phyloP scores from a whole-genome alignment of 2,888 invertebrate species.

The Amiota minor region DNA sequence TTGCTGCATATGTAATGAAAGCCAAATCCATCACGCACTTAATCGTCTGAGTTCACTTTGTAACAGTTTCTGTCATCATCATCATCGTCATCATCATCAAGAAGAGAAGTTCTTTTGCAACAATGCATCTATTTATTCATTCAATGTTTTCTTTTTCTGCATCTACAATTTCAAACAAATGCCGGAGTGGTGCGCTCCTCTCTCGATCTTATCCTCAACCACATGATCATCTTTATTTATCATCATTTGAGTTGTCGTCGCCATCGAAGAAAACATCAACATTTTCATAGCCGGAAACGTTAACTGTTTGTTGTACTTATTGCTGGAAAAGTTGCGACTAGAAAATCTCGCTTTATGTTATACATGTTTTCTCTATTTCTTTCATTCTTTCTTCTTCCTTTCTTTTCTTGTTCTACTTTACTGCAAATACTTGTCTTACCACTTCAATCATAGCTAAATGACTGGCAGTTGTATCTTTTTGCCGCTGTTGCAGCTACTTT shows the following conservation, averaged over 20 bases:
- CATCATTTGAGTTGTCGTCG: no score
- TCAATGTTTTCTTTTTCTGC: no score
- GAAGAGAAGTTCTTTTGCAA: no score
- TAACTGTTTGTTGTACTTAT: constrained; percentile 7
- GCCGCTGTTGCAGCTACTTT: constrained; percentile 43
- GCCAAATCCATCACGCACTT: constrained; percentile 51
- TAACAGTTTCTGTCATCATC: not conserved
- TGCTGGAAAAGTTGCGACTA: constrained; percentile 20
- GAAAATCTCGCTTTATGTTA: constrained; percentile 10
- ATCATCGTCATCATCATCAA: not conserved
- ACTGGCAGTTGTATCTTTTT: constrained; percentile 35
- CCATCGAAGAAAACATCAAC: not conserved
- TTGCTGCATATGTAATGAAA: constrained; percentile 54
- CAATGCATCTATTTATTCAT: no score
- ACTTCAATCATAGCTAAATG: constrained; percentile 45
- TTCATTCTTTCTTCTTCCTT: constrained; percentile 58
- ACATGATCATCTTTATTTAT: no score
- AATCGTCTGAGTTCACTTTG: constrained; percentile 6
- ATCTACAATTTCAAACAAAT: no score
- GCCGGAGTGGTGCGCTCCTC: no score
- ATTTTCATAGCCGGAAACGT: constrained; percentile 17
- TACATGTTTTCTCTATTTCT: constrained; percentile 47
- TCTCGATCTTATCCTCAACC: no score
- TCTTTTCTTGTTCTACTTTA: constrained; percentile 25
- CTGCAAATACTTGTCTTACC: constrained; percentile 25